A percentile compares a stretch with the other conserved stretches of the same genome.
These are phyloP conservation scores for Emys orbicularis DNA, from an alignment of 2,797 vertebrate genomes.

Conservation along the genomic window DNA sequence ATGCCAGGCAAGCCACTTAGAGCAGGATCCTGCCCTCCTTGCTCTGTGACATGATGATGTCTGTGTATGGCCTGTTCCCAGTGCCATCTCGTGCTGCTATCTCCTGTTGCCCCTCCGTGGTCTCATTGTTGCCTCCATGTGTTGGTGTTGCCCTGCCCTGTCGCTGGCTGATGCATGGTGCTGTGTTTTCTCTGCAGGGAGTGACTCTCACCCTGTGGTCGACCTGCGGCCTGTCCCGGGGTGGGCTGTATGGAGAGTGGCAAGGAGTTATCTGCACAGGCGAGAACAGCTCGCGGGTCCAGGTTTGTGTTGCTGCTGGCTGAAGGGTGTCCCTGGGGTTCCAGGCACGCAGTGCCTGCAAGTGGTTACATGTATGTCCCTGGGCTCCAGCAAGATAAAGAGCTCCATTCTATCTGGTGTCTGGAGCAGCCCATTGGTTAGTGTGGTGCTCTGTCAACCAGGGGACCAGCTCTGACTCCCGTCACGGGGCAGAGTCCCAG, in stretches of 20 bases:
- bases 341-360: accelerated
- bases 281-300: constrained; percentile 93
- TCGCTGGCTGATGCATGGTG: accelerated
- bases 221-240: constrained; percentile 92
- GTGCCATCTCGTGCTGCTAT: background rate
- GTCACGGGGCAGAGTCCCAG: background rate
- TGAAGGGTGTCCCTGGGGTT: background rate
- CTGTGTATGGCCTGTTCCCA: background rate
- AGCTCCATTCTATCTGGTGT: background rate
- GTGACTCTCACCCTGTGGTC: constrained; percentile 96
- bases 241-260: constrained; percentile 93
- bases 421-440: background rate
- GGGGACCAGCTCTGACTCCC: background rate
- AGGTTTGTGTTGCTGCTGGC: constrained; percentile 78
- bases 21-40: background rate
- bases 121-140: background rate
- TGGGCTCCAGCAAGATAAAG: background rate
- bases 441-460: background rate
- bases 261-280: constrained; percentile 95
- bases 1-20: background rate
- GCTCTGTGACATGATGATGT: background rate
- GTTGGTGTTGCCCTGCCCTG: background rate
- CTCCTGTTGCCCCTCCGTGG: constrained; percentile 37
- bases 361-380: accelerated
- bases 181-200: constrained; percentile 79